Evolutionary conservation across 2,113 vertebrate genomes (phyloP), one percentile per base, ranked within the genome.

Genomic region (Nothocercus nigrocapillus): DNA sequence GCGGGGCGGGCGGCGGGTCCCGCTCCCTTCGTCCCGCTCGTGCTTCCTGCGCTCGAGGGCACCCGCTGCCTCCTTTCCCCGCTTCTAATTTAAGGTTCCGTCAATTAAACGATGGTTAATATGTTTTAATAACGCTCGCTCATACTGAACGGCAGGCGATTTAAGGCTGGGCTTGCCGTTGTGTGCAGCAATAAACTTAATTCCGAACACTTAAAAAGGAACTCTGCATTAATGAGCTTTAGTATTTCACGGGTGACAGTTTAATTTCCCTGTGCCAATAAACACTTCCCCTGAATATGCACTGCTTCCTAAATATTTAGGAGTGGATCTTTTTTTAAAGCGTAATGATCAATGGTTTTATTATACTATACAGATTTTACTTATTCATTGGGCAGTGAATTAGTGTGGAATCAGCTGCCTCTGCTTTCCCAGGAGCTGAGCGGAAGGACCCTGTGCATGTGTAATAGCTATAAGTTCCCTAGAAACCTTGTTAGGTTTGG

Each of bases 241-340:
- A 96, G 66, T 97, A 93, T 98, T 98, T 98, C 91, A 95, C 38
- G 82, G 95, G 79, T 96, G 96, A 95, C 95, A 97, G 86, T 97
- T 97, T 97, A 95, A 97, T 98, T 95, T 97, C 82, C 61, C 66
- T 36, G 64, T 96, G 97, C 88, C 93, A 95, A 95, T 97, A 97
- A 97, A 89, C 93, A 91, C 94, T 97, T 94, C 80, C 73, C 9
- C 63, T 96, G 93, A 97, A 83, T 94, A 88, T 16, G 40, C 12
- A 5, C 74, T 84, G 63, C 89, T 96, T 95, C 90, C 86, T 97
- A 97, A 98, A 97, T 97, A 97, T 96, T 97, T 97, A 88, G 90
- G 81, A 76, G 76, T 97, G 80, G 54, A 3, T 95, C 70, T 95
- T 97, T 93, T 90, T 93, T 91, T 97, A 96, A 97, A 90, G 42